A percentile compares a stretch with the other conserved stretches of the same genome.
phyloP scores from a whole-genome alignment of 2,888 invertebrate genomes.

The Chrysolina oricalcia region DNA sequence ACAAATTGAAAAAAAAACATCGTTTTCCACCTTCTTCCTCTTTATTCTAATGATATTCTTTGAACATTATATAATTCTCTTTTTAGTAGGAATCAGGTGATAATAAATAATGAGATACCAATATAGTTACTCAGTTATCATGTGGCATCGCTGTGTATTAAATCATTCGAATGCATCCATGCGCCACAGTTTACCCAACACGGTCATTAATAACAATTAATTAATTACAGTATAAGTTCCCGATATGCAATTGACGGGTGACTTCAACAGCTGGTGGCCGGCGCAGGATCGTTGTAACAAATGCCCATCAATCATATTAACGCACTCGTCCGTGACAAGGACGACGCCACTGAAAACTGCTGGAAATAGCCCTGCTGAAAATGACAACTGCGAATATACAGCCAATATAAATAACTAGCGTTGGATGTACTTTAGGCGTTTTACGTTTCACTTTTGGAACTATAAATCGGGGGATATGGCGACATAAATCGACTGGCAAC shows the following conservation, averaged over 20 bases:
- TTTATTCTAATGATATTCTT: too few relatives aligned
- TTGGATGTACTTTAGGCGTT: conserved; percentile 37
- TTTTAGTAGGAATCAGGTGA: too few relatives aligned
- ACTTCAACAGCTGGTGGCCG: conserved; percentile 53
- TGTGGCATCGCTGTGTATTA: background rate
- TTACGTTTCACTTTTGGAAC: conserved; percentile 35
- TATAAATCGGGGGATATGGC: conserved; percentile 42
- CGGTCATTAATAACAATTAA: conserved; percentile 49
- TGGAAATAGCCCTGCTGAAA: conserved; percentile 34
- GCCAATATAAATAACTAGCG: conserved; percentile 45
- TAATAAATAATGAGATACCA: too few relatives aligned
- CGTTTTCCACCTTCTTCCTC: too few relatives aligned
- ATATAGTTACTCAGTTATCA: too few relatives aligned
- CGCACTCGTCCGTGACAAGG: conserved; percentile 45
- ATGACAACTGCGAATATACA: conserved; percentile 45
- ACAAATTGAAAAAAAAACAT: too few relatives aligned
- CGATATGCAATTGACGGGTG: conserved; percentile 57
- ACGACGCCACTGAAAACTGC: conserved; percentile 29
- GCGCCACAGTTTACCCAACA: conserved; percentile 7
- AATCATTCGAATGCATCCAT: conserved; percentile 29
- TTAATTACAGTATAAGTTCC: conserved; percentile 52
- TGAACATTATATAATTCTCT: too few relatives aligned
- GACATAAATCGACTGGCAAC: conserved; percentile 39
- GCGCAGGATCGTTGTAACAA: conserved; percentile 36
- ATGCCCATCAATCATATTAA: conserved; percentile 54